Evolutionary conservation across 1,140 invertebrate species (phyloP), one percentile per base, ranked within the genome.

Genomic region (Theocolax elegans): DNA sequence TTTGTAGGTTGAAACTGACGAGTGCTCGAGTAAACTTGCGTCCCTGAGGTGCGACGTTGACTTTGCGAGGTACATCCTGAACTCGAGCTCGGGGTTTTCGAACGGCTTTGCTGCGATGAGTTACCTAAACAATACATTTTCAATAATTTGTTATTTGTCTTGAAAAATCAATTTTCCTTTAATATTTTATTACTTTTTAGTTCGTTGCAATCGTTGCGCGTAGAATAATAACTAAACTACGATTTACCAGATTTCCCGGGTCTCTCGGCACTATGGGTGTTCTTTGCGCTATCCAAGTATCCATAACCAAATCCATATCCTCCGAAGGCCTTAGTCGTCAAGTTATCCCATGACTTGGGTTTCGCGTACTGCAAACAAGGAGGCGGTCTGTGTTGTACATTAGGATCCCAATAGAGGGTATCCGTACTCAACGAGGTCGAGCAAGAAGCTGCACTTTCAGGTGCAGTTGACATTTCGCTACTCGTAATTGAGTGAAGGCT

Each of bases 291-390:
- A 74, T 93, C 92, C 35, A 93, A 81, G 75, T 93, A 95, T 1
- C 93, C 93, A 76, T 94, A 95, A 3, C 93, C 93, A 74, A 93
- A 94, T 23, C 93, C 92, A 75, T 94, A 94, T 0, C 92, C 93
- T 12, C 93, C 92, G 65, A 93, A 91, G 1, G 91, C 90, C 85
- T 94, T 94, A 1, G 92, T 94, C 0, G 92, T 91, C 21, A 95
- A 83, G 85, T 95, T 95, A 76, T 95, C 93, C 93, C 94, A 95
- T 0, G 93, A 95, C 78, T 95, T 94, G 4, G 93, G 93, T 77
- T 95, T 94, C 1, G 88, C 89, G 72, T 91, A 90, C 64, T 90
- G 87, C 19, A 90, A 81, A 74, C 87, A 86, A 63, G 81, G 76
- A 6, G 87, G 87, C 66, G 87, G 86, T 74, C 87, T 81, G 70